Conservation (phyloP, 1,140 invertebrate species). For the Sitophilus oryzae region DNA sequence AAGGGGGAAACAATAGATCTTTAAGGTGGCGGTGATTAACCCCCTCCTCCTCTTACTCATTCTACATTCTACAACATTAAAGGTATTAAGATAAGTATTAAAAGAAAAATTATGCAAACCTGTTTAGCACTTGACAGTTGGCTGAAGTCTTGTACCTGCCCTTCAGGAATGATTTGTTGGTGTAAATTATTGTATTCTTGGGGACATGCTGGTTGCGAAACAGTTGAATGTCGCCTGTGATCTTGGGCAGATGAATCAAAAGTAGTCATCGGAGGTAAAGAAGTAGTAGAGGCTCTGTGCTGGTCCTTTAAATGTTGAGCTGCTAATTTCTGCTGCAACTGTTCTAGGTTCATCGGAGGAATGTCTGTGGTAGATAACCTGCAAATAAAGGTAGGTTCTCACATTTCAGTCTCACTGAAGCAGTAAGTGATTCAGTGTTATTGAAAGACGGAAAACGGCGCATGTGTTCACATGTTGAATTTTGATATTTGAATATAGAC, state of each 20-base stretch:
- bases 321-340: slow-evolving; percentile 35
- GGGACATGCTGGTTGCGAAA: slow-evolving; percentile 33
- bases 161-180: slow-evolving; percentile 22
- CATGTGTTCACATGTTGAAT: too few species aligned
- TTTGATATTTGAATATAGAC: too few species aligned
- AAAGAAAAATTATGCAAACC: background rate
- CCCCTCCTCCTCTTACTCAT: too few species aligned
- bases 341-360: slow-evolving; percentile 32
- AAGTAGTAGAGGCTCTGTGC: slow-evolving; percentile 36
- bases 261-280: slow-evolving; percentile 36
- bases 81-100: too few species aligned
- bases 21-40: too few species aligned
- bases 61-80: too few species aligned
- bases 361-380: slow-evolving; percentile 27
- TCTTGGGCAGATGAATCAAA: slow-evolving; percentile 29
- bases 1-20: too few species aligned
- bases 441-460: too few species aligned
- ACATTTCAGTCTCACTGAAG: too few species aligned
- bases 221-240: slow-evolving; percentile 34
- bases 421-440: too few species aligned
- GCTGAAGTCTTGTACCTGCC: slow-evolving; percentile 6
- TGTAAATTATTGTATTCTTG: slow-evolving; percentile 33
- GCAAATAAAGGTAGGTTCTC: background rate
- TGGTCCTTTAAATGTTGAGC: slow-evolving; percentile 29
- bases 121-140: background rate